Evolutionary conservation across 2,888 invertebrate species (phyloP).

Genomic region (Thymelicus lineola): DNA sequence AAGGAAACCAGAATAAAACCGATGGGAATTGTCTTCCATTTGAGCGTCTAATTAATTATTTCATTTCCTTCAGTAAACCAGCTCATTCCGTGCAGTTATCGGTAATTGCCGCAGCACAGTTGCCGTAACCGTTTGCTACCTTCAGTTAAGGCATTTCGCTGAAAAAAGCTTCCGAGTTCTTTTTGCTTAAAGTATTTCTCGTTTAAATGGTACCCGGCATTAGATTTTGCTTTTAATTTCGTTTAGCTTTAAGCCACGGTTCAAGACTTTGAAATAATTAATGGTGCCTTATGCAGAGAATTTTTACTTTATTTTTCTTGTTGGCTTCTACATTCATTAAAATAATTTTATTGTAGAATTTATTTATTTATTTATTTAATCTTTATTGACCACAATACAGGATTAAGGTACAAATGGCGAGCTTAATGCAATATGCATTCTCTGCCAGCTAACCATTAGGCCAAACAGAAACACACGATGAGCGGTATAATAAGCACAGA

Average conservation of each 20-base stretch:
- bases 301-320: background rate
- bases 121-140: conserved; percentile 24
- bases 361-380: too few relatives aligned
- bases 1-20: conserved; percentile 43
- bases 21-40: conserved; percentile 41
- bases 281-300: background rate
- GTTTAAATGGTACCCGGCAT: background rate
- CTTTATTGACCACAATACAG: too few relatives aligned
- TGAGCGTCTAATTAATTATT: conserved; percentile 39
- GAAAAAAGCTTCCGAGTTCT: conserved; percentile 23
- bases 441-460: too few relatives aligned
- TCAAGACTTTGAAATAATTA: background rate
- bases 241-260: background rate
- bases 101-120: conserved; percentile 24
- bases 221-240: background rate
- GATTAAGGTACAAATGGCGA: too few relatives aligned
- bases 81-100: conserved; percentile 24
- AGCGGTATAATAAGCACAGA: too few relatives aligned
- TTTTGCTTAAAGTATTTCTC: conserved; percentile 14
- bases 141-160: conserved; percentile 7
- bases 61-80: conserved; percentile 39
- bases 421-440: too few relatives aligned
- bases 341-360: too few relatives aligned
- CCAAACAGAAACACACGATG: too few relatives aligned
- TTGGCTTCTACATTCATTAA: too few relatives aligned